phyloP scores from a whole-genome alignment of 2,888 invertebrate genomes.

The Odontomyia ornata region DNA sequence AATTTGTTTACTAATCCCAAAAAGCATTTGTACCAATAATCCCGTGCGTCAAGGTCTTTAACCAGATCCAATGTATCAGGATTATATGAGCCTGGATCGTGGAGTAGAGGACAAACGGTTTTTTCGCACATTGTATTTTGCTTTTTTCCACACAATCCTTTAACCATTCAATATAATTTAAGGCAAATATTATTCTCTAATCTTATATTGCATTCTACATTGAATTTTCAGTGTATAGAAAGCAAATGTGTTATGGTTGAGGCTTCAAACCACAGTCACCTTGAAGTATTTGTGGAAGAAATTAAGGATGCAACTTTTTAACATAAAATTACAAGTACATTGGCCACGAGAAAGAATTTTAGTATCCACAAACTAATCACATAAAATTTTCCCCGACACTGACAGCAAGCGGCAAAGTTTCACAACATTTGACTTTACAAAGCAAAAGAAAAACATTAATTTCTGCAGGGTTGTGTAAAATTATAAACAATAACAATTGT shows the following conservation, averaged over 20 bases:
- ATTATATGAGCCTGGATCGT: slow-evolving; percentile 80
- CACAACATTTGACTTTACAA: not conserved
- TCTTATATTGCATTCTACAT: not conserved
- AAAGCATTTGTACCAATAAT: slow-evolving; percentile 93
- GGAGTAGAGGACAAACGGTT: slow-evolving; percentile 78
- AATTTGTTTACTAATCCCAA: slow-evolving; percentile 87
- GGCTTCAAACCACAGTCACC: not conserved
- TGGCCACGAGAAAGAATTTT: not conserved
- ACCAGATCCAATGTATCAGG: slow-evolving; percentile 93
- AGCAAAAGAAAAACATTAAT: not conserved
- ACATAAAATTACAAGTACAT: slow-evolving; percentile 22
- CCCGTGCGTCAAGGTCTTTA: slow-evolving; percentile 83
- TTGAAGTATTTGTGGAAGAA: slow-evolving; percentile 16
- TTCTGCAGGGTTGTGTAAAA: not conserved
- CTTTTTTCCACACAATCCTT: not conserved
- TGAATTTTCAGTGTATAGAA: not conserved
- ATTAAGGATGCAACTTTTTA: not conserved
- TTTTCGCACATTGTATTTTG: slow-evolving; percentile 60
- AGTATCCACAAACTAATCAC: not conserved
- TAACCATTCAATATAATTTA: not conserved
- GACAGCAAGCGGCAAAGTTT: not conserved
- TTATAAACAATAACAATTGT: too few species aligned
- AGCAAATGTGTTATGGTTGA: not conserved
- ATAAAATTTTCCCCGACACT: slow-evolving; percentile 13
- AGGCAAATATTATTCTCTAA: not conserved